Base-by-base conservation (phyloP, 2,113 vertebrate species). In the Malurus alboscapulatus region DNA sequence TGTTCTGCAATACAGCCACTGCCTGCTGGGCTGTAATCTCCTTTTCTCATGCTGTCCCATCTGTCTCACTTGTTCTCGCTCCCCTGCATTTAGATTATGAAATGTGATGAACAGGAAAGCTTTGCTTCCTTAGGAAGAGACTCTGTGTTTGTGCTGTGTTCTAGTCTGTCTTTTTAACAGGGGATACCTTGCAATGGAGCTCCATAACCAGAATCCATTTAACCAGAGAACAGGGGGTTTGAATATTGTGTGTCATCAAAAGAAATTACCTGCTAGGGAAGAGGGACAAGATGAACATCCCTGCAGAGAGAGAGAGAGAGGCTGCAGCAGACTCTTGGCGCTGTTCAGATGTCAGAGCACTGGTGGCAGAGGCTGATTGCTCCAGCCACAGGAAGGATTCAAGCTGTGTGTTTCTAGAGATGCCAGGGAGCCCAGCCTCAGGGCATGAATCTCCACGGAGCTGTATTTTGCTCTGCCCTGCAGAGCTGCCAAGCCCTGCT, bases 21-120 rank as follows among this genome's bases (percentile, higher is more conserved):
- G 77, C 84, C 66, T 89, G 74, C 58, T 91, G 82, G 80, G 71
- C 63, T 85, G 6, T 79, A 79, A 82, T 90, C 78, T 84, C 59
- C 54, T 90, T 73, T 84, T 69, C 54, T 72, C 58, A 12, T 79
- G 42, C 84, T 72, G 20, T 66, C 65, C 84, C 80, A 87, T 86
- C 72, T 95, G 74, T 83, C 71, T 93, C 2, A 0, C 67, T 61
- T 82, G 16, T 76, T 82, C 36, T 68, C 24, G 47, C 16, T 85
- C 26, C 89, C 61, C 81, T 45, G 63, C 40, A 57, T 79, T 91
- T 85, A 69, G n/a, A 55, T 69, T 40, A 36, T 51, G 40, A 84
- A 80, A 68, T 8, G 22, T 40, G 27, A 32, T 2, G 4, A 54
- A 17, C 40, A 73, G 62, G 36, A 90, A 63, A 55, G 53, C 78